Percentiles rank a stretch among this genome's conserved stretches.
These are phyloP conservation scores for Sylvietta virens DNA, from an alignment of 2,113 vertebrate genomes.

Conservation along the genomic window DNA sequence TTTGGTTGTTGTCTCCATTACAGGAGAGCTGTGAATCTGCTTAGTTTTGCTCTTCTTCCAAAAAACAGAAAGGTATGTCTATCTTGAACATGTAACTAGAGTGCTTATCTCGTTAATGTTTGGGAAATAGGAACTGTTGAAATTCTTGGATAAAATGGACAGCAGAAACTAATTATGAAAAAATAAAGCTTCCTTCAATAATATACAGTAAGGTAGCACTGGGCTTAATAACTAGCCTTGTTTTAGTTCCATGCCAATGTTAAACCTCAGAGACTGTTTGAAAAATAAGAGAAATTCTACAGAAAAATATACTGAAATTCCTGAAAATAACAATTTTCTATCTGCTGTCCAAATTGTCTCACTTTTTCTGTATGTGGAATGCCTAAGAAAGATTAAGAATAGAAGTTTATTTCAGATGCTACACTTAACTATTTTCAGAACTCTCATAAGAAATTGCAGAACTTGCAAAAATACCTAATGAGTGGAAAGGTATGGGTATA, in stretches of 20 bases:
- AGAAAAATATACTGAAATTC: neutral
- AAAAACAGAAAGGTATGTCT: rapidly evolving
- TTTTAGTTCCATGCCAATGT: neutral
- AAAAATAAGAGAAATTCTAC: neutral
- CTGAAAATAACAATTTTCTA: neutral
- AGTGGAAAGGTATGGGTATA: neutral
- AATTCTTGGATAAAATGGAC: neutral
- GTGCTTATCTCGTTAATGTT: neutral
- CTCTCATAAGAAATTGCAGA: neutral
- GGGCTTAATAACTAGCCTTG: neutral
- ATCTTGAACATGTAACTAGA: neutral
- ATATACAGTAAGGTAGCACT: neutral
- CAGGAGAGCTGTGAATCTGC: neutral
- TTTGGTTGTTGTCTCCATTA: neutral
- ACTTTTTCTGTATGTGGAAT: neutral
- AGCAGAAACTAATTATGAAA: neutral
- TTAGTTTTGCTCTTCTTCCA: neutral
- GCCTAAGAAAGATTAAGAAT: neutral
- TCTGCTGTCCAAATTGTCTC: neutral
- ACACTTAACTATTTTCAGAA: neutral
- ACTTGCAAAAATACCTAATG: neutral
- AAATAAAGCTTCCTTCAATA: neutral
- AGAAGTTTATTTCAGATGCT: neutral
- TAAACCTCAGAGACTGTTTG: neutral
- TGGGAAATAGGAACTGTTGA: neutral